These are phyloP conservation scores for Aphaenogaster rudis DNA, from an alignment of 1,140 invertebrate species.

Conservation along the genomic window DNA sequence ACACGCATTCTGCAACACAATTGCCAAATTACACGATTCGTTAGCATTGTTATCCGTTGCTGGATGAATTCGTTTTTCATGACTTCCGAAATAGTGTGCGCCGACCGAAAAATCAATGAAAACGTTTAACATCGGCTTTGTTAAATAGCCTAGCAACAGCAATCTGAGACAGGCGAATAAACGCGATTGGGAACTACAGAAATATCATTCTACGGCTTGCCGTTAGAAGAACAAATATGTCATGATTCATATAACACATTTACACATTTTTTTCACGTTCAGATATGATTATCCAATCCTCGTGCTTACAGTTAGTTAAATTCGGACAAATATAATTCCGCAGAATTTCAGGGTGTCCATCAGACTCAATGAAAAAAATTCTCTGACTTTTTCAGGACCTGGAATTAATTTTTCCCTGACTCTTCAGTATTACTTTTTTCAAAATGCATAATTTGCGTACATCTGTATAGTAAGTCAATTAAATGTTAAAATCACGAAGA, in stretches of 20 bases:
- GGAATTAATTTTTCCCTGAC: too few relatives aligned
- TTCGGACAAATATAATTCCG: slow-evolving; percentile 1
- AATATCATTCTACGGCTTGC: neutral
- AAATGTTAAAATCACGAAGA: too few relatives aligned
- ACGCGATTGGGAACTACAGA: neutral
- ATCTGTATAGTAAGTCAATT: too few relatives aligned
- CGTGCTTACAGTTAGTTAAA: slow-evolving; percentile 11
- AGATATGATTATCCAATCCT: neutral
- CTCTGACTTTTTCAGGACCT: too few relatives aligned
- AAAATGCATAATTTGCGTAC: too few relatives aligned
- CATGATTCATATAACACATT: neutral
- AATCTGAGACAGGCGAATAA: neutral
- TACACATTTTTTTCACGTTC: neutral
- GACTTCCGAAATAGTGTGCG: neutral
- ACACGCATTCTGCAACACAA: slow-evolving; percentile 11
- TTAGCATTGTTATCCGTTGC: slow-evolving; percentile 12
- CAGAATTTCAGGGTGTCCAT: too few relatives aligned
- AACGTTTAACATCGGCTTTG: slow-evolving; percentile 6
- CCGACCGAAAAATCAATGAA: slow-evolving; percentile 30
- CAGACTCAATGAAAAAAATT: too few relatives aligned
- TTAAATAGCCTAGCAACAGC: slow-evolving; percentile 8
- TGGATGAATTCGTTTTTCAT: neutral
- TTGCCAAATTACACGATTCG: slow-evolving; percentile 5
- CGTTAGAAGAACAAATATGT: slow-evolving; percentile 22
- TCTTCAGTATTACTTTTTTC: too few relatives aligned